Conservation (phyloP, 2,797 vertebrate species). For the Lophius americanus region DNA sequence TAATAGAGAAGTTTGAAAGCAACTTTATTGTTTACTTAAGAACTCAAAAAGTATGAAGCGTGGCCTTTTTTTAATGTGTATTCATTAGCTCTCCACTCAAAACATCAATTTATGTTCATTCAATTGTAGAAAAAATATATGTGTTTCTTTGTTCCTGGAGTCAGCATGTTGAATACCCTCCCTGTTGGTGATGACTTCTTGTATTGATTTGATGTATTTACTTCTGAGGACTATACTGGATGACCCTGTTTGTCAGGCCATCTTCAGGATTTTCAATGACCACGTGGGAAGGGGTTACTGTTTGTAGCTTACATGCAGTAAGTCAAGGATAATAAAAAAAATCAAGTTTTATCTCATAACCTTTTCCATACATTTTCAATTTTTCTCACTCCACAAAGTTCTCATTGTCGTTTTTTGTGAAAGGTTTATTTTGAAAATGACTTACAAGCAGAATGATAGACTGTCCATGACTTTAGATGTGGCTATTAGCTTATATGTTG, state of each 20-base stretch:
- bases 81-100: no score
- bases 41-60: background rate
- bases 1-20: constrained; percentile 6
- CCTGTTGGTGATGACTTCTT: constrained; percentile 33
- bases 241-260: constrained; percentile 27
- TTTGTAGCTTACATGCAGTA: constrained; percentile 32
- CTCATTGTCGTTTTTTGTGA: background rate
- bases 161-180: constrained; percentile 18
- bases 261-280: constrained; percentile 31
- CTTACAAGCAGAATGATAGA: no score
- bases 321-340: constrained; percentile 69
- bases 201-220: constrained; percentile 42
- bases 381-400: background rate
- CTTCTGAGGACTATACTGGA: constrained; percentile 31
- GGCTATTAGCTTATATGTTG: no score
- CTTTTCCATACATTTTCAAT: constrained; percentile 24
- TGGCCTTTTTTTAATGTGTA: background rate
- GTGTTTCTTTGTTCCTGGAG: constrained; percentile 32
- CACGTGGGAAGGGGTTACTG: constrained; percentile 43
- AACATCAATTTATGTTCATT: no score
- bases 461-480: no score
- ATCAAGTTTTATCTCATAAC: constrained; percentile 50
- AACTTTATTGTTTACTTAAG: constrained; percentile 31
- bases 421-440: background rate
- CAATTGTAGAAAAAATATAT: constrained; percentile 17